Percentiles rank a stretch among this genome's conserved stretches.
These are phyloP conservation scores for Deroplatys truncata DNA, from an alignment of 2,888 invertebrate species.

Conservation along the genomic window DNA sequence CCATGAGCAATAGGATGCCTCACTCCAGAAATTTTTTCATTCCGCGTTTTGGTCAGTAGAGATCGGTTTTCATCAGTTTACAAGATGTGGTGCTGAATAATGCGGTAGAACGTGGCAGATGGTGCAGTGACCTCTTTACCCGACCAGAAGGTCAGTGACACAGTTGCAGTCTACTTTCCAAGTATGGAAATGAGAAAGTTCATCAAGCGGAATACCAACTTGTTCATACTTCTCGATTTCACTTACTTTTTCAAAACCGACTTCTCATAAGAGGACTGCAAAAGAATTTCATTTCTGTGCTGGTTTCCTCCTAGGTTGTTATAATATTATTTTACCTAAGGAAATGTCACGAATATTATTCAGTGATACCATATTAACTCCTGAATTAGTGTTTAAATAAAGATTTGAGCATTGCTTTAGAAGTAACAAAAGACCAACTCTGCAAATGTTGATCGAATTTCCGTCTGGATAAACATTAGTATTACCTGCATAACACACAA, in stretches of 20 bases:
- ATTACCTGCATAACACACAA: too few relatives aligned
- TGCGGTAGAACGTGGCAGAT: neutral
- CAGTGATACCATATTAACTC: too few relatives aligned
- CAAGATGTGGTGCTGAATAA: neutral
- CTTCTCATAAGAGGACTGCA: neutral
- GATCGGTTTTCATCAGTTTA: neutral
- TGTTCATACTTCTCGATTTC: neutral
- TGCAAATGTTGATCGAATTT: too few relatives aligned
- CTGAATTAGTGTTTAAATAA: too few relatives aligned
- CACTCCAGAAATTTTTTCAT: neutral
- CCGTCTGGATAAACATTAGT: too few relatives aligned
- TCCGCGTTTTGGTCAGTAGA: neutral
- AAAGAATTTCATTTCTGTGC: too few relatives aligned
- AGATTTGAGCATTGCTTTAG: too few relatives aligned
- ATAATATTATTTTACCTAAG: too few relatives aligned
- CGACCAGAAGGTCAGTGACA: neutral
- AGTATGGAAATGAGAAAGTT: neutral
- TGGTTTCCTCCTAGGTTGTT: too few relatives aligned
- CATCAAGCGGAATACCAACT: neutral
- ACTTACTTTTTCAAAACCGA: neutral
- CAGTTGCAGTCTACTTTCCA: neutral
- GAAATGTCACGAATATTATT: too few relatives aligned
- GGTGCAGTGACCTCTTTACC: neutral
- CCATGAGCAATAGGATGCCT: neutral
- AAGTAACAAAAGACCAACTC: too few relatives aligned